Evolutionary conservation across 2,113 vertebrate genomes (phyloP).

Genomic region (Gallinago paraguaiae): DNA sequence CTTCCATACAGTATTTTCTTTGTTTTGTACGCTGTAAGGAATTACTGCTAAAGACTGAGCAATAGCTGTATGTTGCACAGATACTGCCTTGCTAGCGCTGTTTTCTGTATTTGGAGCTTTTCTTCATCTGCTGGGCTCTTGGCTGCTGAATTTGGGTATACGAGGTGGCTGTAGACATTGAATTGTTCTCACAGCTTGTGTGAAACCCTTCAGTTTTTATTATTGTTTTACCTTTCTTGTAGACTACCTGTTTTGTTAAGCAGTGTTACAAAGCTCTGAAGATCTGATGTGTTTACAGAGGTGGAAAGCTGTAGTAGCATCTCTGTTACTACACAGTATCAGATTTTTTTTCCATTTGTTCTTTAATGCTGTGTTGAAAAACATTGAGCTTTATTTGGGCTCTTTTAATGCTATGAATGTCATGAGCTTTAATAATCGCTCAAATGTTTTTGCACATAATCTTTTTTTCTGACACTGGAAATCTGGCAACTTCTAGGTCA

Average conservation of each 20-base stretch:
- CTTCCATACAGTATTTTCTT: not conserved
- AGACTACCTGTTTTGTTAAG: not conserved
- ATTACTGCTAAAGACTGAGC: not conserved
- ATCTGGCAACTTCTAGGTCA: constrained; percentile 4
- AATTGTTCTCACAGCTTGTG: not conserved
- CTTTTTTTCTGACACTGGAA: not conserved
- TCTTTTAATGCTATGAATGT: not conserved
- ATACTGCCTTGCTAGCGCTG: not conserved
- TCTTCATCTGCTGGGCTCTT: not conserved
- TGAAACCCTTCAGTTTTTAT: not conserved
- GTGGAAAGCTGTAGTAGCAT: not conserved
- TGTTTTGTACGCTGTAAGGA: not conserved
- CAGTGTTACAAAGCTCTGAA: not conserved
- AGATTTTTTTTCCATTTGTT: not conserved
- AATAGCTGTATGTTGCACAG: not conserved
- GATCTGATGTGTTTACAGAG: not conserved
- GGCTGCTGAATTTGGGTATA: not conserved
- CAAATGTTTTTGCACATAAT: not conserved
- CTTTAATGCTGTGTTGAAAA: not conserved
- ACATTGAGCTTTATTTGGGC: not conserved
- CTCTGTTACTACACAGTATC: not conserved
- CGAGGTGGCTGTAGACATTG: not conserved
- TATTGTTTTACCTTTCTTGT: not conserved
- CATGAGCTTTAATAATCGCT: not conserved
- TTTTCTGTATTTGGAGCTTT: not conserved